Evolutionary conservation across 2,797 vertebrate species (phyloP), one percentile per base, ranked within the genome.

Genomic region (Schizopygopsis pylzovi): DNA sequence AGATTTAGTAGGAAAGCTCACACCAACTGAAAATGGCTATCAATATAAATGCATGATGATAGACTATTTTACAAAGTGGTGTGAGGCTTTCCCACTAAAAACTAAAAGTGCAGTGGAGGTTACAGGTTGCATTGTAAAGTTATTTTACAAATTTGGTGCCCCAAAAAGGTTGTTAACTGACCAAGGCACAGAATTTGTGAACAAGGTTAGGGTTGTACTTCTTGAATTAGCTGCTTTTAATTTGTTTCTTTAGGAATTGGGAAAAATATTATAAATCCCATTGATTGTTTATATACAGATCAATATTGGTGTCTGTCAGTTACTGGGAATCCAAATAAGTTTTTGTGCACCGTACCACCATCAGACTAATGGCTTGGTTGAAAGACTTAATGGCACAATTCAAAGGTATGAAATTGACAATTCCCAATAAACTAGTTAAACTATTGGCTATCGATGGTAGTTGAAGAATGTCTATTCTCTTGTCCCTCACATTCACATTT

Each of bases 381-480:
- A 73, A 28, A 61, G 52, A 28, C 4, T 73, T 6, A 61, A 43
- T 4, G 68, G 33, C 11, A 82, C 13, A 39, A 73, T 56, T 59
- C 52, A 73, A 18, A 82, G 39, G 70, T 82, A 73, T 45, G 41
- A 25, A 72, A 72, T 7, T 25, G 22, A 25, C 67, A 37, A 70
- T 70, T 39, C 1, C 8, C 39, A 8, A 41, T 41, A 47, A 47
- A 47, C 45, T 47, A 47, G 45, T 47, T 12, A 47, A 47, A 47
- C 45, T 47, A 47, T 12, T 47, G 45, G 13, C 12, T 11, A 65
- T 65, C 25, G n/a, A 28, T 63, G 61, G 61, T 13, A 28, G 25
- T 13, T 33, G 5, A 65, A 67, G 63, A 67, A 65, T 33, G 25
- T 4, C 11, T 65, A 33, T 68, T 16, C 18, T 28, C 6, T 33